Evolutionary conservation across 2,113 vertebrate species (phyloP).

Genomic region (Paramormyrops kingsleyae): DNA sequence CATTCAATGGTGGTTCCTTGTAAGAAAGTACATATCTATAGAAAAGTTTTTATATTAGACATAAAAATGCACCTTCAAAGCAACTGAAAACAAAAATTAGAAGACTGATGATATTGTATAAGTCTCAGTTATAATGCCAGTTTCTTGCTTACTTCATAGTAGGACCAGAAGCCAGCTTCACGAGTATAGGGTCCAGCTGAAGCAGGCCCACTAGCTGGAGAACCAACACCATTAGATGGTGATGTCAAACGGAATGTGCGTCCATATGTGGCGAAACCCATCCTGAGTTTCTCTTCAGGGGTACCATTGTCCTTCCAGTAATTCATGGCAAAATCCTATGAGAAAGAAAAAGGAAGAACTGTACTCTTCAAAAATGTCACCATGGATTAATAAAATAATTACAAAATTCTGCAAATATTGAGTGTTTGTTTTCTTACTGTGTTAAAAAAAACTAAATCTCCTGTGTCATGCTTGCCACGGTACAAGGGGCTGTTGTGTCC

Average conservation of each 20-base stretch:
- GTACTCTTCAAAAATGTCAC: background rate
- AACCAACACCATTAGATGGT: conserved; percentile 46
- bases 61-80: background rate
- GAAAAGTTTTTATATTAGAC: background rate
- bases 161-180: conserved; percentile 71
- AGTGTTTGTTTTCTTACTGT: conserved; percentile 48
- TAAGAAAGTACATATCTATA: conserved; percentile 66
- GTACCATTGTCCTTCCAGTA: conserved; percentile 68
- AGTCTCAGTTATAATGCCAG: background rate
- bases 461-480: conserved; percentile 47
- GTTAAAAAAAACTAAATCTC: conserved; percentile 52
- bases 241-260: conserved; percentile 63
- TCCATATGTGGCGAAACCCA: conserved; percentile 73
- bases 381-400: background rate
- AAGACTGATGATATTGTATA: background rate
- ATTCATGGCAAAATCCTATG: conserved; percentile 67
- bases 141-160: conserved; percentile 64
- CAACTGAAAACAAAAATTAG: background rate
- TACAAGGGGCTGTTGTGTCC: conserved; percentile 75
- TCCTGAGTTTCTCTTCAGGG: conserved; percentile 66
- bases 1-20: conserved; percentile 48
- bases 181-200: conserved; percentile 64
- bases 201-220: conserved; percentile 55
- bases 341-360: background rate
- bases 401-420: background rate